Percentiles rank a stretch among this genome's conserved stretches.
Evolutionary conservation across 2,113 vertebrate species (phyloP).

Genomic region (Casuarius casuarius): DNA sequence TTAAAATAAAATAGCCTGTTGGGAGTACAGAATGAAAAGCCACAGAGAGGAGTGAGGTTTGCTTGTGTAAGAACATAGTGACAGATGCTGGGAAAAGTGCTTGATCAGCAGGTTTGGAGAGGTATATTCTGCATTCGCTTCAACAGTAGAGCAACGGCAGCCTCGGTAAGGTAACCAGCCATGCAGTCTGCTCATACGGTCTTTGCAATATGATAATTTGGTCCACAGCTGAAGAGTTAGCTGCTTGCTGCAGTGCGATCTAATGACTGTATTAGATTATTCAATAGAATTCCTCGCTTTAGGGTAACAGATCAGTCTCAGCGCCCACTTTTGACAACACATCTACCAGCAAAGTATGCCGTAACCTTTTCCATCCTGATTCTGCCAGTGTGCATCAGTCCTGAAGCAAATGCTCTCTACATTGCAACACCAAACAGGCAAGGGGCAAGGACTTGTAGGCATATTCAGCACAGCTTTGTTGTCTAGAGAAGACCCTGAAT

Average conservation of each 20-base stretch:
- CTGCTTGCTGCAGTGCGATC: fast-evolving
- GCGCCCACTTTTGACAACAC: fast-evolving
- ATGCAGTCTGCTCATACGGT: fast-evolving
- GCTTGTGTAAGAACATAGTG: neutral
- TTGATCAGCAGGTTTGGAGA: neutral
- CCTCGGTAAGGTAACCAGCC: fast-evolving
- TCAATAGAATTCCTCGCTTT: neutral
- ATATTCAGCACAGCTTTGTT: too few species aligned
- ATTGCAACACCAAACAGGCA: fast-evolving
- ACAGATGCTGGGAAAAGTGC: neutral
- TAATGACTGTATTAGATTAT: fast-evolving
- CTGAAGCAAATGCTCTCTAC: neutral
- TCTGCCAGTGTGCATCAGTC: neutral
- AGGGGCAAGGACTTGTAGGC: neutral
- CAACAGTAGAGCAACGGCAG: fast-evolving
- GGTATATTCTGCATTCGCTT: fast-evolving
- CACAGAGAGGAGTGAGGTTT: neutral
- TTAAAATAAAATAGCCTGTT: neutral
- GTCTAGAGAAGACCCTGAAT: neutral
- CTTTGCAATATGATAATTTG: fast-evolving
- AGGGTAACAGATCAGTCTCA: fast-evolving
- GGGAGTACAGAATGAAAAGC: neutral
- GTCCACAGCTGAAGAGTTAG: neutral
- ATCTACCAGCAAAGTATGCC: neutral
- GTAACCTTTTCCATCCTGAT: too few species aligned